These are phyloP conservation scores for Drosophila pseudotakahashii DNA, from an alignment of 2,888 invertebrate species.

Conservation along the genomic window DNA sequence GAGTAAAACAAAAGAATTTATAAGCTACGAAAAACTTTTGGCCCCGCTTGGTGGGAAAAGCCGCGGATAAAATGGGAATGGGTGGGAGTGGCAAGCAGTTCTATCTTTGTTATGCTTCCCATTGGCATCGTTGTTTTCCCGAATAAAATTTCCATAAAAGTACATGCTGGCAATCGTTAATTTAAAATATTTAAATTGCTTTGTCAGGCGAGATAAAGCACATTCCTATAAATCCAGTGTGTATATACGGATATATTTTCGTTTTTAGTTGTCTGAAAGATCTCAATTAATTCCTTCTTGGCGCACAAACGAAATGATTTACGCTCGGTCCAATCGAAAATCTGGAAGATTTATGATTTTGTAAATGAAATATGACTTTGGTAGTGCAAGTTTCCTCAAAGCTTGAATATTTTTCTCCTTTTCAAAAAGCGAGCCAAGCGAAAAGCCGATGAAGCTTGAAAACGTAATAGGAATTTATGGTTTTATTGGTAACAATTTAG, in stretches of 20 bases:
- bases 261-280: conserved; percentile 38
- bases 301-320: conserved; percentile 32
- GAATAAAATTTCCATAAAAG: conserved; percentile 73
- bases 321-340: conserved; percentile 23
- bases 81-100: conserved; percentile 27
- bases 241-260: conserved; percentile 20
- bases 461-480: conserved; percentile 5
- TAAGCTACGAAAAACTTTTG: conserved; percentile 69
- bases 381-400: conserved; percentile 5
- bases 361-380: conserved; percentile 20
- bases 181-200: conserved; percentile 54
- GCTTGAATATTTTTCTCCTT: conserved; percentile 3
- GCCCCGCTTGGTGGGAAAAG: conserved; percentile 32
- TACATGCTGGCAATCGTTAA: conserved; percentile 51
- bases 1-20: conserved; percentile 73
- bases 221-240: conserved; percentile 47
- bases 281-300: conserved; percentile 58
- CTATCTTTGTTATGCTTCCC: conserved; percentile 68
- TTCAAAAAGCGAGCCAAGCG: conserved; percentile 4
- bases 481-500: background rate
- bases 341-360: conserved; percentile 28
- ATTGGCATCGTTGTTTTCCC: conserved; percentile 59
- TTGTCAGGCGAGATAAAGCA: conserved; percentile 40
- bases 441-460: conserved; percentile 6
- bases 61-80: conserved; percentile 4